Conservation (phyloP, 1,140 invertebrate species). For the Micrasema longulum region DNA sequence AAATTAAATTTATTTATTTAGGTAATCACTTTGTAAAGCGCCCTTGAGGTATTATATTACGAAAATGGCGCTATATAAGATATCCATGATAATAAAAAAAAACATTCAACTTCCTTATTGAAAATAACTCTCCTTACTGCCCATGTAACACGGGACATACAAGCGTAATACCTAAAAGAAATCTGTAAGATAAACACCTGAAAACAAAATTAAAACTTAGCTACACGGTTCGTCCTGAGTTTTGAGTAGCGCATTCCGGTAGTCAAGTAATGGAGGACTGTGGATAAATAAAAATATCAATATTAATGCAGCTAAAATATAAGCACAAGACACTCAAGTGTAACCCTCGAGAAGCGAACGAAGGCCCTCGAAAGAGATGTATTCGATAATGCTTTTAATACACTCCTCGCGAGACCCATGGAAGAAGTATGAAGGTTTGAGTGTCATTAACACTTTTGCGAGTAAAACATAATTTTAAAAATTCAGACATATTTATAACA, state of each 20-base stretch:
- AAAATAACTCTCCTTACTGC: too few species aligned
- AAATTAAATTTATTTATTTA: too few species aligned
- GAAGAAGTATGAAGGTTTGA: background rate
- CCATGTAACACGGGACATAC: too few species aligned
- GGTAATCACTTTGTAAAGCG: too few species aligned
- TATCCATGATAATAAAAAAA: too few species aligned
- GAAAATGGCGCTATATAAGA: too few species aligned
- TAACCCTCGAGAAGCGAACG: slow-evolving; percentile 9
- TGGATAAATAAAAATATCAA: slow-evolving; percentile 40
- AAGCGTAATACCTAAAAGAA: too few species aligned
- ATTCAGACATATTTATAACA: too few species aligned
- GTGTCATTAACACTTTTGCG: background rate
- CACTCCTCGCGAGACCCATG: slow-evolving; percentile 11
- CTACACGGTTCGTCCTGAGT: slow-evolving; percentile 6
- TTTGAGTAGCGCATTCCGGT: slow-evolving; percentile 30
- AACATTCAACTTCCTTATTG: too few species aligned
- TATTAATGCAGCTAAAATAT: slow-evolving; percentile 14
- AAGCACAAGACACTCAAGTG: slow-evolving; percentile 5
- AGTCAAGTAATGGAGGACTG: slow-evolving; percentile 20
- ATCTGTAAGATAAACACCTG: too few species aligned
- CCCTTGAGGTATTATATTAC: too few species aligned
- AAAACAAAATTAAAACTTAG: too few species aligned
- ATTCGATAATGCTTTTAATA: slow-evolving; percentile 36
- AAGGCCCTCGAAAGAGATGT: slow-evolving; percentile 4
- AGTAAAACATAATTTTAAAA: background rate